Evolutionary conservation across 2,888 invertebrate species (phyloP).

Genomic region (Hydriomena furcata): DNA sequence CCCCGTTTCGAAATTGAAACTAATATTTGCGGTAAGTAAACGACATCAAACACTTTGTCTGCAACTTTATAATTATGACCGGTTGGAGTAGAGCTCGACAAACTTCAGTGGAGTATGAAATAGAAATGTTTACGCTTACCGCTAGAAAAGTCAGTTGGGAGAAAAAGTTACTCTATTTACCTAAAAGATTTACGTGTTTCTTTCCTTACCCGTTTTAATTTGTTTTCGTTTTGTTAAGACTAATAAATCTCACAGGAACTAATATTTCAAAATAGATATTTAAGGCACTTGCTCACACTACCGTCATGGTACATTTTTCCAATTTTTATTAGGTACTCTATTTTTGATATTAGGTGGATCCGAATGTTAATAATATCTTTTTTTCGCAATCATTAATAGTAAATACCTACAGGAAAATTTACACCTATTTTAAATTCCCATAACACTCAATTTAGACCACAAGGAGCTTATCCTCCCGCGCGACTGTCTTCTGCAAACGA

Average conservation of each 20-base stretch:
- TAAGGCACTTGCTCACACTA: too few species aligned
- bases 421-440: constrained; percentile 4
- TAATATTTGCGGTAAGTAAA: constrained; percentile 47
- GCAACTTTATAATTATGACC: constrained; percentile 36
- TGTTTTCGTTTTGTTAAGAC: constrained; percentile 38
- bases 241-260: constrained; percentile 32
- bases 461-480: constrained; percentile 23
- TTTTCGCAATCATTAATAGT: too few species aligned
- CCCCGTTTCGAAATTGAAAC: constrained; percentile 48
- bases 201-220: constrained; percentile 38
- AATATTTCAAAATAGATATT: constrained; percentile 7
- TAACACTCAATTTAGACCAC: constrained; percentile 4
- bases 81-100: constrained; percentile 17
- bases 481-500: constrained; percentile 28
- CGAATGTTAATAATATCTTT: too few species aligned
- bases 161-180: constrained; percentile 38
- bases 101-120: constrained; percentile 33
- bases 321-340: too few species aligned
- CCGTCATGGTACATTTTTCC: too few species aligned
- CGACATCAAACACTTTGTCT: constrained; percentile 41
- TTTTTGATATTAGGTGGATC: too few species aligned
- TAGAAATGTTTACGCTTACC: constrained; percentile 36
- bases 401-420: constrained; percentile 1
- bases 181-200: constrained; percentile 38
- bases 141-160: constrained; percentile 31